Evolutionary conservation across 2,888 invertebrate species (phyloP).

Genomic region (Archips xylosteana): DNA sequence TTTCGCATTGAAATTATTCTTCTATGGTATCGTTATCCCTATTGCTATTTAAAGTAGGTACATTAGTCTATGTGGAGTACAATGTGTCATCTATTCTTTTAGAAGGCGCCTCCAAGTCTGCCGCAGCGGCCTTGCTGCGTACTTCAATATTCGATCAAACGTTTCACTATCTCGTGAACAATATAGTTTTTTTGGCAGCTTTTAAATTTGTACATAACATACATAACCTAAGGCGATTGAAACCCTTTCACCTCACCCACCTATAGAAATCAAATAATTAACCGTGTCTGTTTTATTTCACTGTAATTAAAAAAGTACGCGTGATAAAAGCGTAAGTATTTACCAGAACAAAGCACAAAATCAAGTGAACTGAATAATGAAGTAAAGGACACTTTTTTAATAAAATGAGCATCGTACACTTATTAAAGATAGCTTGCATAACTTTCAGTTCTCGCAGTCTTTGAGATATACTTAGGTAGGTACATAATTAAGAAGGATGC

Average conservation of each 20-base stretch:
- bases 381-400: background rate
- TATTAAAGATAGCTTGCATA: background rate
- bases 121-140: conserved; percentile 32
- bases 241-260: too few relatives aligned
- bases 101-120: conserved; percentile 43
- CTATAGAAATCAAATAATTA: too few relatives aligned
- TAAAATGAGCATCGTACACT: background rate
- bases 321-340: background rate
- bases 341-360: background rate
- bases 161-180: conserved; percentile 4
- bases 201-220: too few relatives aligned
- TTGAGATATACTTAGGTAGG: background rate
- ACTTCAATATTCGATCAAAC: conserved; percentile 13
- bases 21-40: too few relatives aligned
- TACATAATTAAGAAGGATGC: too few relatives aligned
- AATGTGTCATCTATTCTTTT: background rate
- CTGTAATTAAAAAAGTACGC: too few relatives aligned
- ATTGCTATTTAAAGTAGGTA: too few relatives aligned
- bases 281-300: too few relatives aligned
- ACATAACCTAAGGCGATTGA: too few relatives aligned
- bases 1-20: too few relatives aligned
- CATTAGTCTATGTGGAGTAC: too few relatives aligned
- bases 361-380: background rate
- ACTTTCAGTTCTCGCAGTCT: background rate
- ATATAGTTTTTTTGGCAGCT: background rate